phyloP scores from a whole-genome alignment of 2,797 vertebrate genomes.

The Anguilla pacifica region DNA sequence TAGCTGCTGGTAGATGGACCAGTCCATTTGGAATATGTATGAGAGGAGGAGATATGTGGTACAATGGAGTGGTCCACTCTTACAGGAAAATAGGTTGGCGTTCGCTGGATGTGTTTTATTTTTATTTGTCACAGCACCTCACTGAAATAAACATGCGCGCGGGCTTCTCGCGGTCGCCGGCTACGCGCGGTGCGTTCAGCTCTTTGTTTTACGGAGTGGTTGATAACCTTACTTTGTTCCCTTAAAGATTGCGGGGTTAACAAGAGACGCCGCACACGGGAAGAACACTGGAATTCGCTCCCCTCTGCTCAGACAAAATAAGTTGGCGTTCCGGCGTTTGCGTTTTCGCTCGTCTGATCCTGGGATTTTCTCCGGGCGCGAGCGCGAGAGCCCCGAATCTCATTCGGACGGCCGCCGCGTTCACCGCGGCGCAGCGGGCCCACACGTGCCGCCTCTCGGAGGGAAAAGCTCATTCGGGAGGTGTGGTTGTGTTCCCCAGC shows the following conservation, averaged over 20 bases:
- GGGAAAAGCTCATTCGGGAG: neutral
- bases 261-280: neutral
- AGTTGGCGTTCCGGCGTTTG: slow-evolving; percentile 53
- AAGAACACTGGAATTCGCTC: slow-evolving; percentile 58
- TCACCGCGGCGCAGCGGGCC: neutral
- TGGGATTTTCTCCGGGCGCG: neutral
- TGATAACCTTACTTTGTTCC: neutral
- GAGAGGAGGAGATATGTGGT: neutral
- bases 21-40: neutral
- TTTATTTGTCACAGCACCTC: neutral
- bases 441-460: neutral
- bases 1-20: neutral
- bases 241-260: neutral
- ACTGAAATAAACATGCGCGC: neutral
- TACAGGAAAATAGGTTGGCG: neutral
- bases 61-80: neutral
- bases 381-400: neutral
- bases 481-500: slow-evolving; percentile 24
- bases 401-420: neutral
- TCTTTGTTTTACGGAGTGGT: neutral
- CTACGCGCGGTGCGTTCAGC: neutral
- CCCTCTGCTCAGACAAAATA: slow-evolving; percentile 57
- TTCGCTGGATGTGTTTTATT: neutral
- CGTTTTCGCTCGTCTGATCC: slow-evolving; percentile 7
- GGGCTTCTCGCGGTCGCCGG: neutral